Base-by-base conservation (phyloP, 2,888 invertebrate genomes). In the Rotaria sp. region DNA sequence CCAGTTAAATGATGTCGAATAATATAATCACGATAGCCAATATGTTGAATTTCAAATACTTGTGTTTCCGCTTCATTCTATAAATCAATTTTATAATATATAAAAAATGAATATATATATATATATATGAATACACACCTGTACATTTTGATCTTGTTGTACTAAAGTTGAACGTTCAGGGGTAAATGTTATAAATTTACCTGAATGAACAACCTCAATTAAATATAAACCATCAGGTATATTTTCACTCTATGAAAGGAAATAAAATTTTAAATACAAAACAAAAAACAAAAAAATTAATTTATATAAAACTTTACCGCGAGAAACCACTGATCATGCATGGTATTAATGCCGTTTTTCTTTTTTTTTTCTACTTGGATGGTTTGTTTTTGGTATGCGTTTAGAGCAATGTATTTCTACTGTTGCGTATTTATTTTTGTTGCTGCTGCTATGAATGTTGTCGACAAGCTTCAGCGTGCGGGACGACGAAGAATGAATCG, bases 141-240 rank as follows among this genome's bases (percentile, higher is more conserved):
- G 67, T 67, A 67, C 15, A 67, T 67, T 67, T 67, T 67, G 80
- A 80, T 41, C 80, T 45, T 80, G 80, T n/a, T 80, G 80, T 11
- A 80, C 80, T n/a, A 80, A 45, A n/a, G 80, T 80, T 80, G 80
- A 80, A 45, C 80, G 80, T 80, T 80, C 80, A 2, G 80, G 80
- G n/a, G 80, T 45, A 45, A 45, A 80, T 24, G 80, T 80, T 26
- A 80, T 45, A n/a, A 80, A 80, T 80, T 80, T 80, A 26, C 41
- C 45, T 15, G 80, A 80, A 45, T 80, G 80, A 80, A 80, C 2
- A 41, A 45, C 45, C n/a, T 80, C 80, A 45, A 80, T 45, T 45
- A 45, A 80, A 80, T 80, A 80, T 45, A 80, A 80, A 13, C 80
- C 80, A 45, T 80, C 80, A 4, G 80, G 80, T 41, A 80, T 80